Evolutionary conservation across 2,888 invertebrate genomes (phyloP), one percentile per base, ranked within the genome.

Genomic region (Eubasilissa splendida): DNA sequence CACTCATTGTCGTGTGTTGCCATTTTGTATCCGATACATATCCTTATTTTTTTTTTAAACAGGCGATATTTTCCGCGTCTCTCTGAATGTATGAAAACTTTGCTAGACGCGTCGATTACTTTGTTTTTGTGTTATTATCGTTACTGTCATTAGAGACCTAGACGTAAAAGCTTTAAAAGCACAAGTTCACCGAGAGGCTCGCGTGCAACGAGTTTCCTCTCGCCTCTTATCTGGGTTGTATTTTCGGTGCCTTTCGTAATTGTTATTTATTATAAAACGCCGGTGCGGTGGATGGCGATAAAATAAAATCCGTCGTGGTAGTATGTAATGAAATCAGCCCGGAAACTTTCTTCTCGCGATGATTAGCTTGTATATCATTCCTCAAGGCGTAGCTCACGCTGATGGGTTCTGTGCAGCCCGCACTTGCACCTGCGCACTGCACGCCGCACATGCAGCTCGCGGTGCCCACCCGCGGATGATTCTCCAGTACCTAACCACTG

Each of bases 231-330:
- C 73, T 11, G 65, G 65, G 22, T 31, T 22, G 52, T 54, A 31
- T 65, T 22, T 76, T 22, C n/a, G 53, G 70, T 31, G 70, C 53
- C 53, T 79, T 80, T 80, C 77, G 73, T 80, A 77, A 80, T 80
- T 80, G 80, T 80, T 80, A 77, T 80, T 80, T 80, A 80, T 80
- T 80, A 80, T 56, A 73, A 80, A 70, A 54, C 65, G 22, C 1
- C 22, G 77, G 71, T 80, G 76, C 68, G 70, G 60, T 58, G 80
- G 71, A 68, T 76, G 77, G 60, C 80, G 71, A 80, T 80, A 80
- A 80, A 80, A 80, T 73, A 77, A 68, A 33, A 75, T 68, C 68
- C 68, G 31, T 22, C 22, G 22, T 70, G 63, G 22, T 52, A 42
- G 68, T 50, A 60, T 31, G 68, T 70, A 70, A 77, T 76, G 80